Evolutionary conservation across 2,113 vertebrate genomes (phyloP).

Genomic region (Nannobrachium achirus): DNA sequence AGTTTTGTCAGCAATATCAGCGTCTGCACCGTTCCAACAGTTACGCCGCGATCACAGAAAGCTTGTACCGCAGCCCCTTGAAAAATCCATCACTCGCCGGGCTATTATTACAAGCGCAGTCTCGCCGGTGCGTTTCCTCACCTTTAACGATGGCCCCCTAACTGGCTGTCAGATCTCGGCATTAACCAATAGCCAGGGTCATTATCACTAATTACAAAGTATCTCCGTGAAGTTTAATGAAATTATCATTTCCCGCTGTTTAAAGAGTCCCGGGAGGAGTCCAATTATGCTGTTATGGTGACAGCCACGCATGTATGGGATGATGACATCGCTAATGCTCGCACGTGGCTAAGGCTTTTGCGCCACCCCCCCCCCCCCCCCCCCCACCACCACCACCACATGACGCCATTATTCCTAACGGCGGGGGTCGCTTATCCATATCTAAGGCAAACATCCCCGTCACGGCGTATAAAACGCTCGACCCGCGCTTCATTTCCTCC

Average conservation of each 20-base stretch:
- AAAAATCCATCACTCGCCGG: constrained; percentile 36
- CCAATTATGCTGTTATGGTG: not conserved
- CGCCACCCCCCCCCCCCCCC: too few species aligned
- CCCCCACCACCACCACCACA: too few species aligned
- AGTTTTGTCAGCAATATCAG: constrained; percentile 21
- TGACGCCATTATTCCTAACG: too few species aligned
- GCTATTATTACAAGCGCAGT: constrained; percentile 15
- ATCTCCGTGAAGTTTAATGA: constrained; percentile 44
- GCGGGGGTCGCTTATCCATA: too few species aligned
- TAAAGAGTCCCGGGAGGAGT: constrained; percentile 52
- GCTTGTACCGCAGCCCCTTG: constrained; percentile 11
- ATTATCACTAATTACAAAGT: constrained; percentile 62
- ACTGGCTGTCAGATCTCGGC: constrained; percentile 44
- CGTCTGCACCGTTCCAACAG: constrained; percentile 24
- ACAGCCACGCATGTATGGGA: too few species aligned
- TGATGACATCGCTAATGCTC: too few species aligned
- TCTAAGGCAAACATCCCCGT: too few species aligned
- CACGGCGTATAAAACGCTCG: too few species aligned
- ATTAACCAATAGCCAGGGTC: constrained; percentile 48
- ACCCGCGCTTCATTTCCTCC: too few species aligned
- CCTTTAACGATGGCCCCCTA: constrained; percentile 47
- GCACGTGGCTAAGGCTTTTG: too few species aligned
- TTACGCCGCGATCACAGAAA: constrained; percentile 33
- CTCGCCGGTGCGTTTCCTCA: constrained; percentile 42
- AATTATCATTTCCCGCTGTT: constrained; percentile 57